Evolutionary conservation across 53 echinoderm and acorn worm genomes (phyloP).

Genomic region (Holothuria scabra): DNA sequence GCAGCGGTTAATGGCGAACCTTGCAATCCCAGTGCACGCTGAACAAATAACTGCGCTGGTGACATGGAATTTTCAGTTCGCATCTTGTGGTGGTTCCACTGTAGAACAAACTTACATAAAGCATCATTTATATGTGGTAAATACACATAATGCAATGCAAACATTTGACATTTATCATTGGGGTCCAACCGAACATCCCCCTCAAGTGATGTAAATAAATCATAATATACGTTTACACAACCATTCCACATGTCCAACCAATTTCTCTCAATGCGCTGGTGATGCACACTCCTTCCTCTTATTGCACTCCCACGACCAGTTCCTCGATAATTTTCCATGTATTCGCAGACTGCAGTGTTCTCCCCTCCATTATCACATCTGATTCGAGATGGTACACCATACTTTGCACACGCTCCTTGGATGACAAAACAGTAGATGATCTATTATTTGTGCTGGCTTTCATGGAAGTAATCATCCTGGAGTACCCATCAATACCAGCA

Average conservation of each 20-base stretch:
- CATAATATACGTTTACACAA: slow-evolving; percentile 29
- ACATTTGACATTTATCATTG: neutral
- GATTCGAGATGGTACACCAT: slow-evolving; percentile 52
- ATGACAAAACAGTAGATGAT: slow-evolving; percentile 33
- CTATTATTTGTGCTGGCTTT: slow-evolving; percentile 53
- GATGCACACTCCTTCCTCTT: slow-evolving; percentile 52
- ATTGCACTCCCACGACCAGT: slow-evolving; percentile 41
- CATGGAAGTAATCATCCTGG: slow-evolving; percentile 51
- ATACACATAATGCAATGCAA: slow-evolving; percentile 7
- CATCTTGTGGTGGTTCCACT: neutral
- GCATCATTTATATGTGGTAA: slow-evolving; percentile 3
- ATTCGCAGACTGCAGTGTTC: slow-evolving; percentile 44
- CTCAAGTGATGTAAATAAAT: slow-evolving; percentile 1
- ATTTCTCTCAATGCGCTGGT: slow-evolving; percentile 63
- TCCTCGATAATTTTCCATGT: slow-evolving; percentile 52
- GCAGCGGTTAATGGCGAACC: neutral
- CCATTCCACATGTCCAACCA: no score
- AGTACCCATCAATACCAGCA: slow-evolving; percentile 62
- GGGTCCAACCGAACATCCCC: neutral
- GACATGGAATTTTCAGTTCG: neutral
- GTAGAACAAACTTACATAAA: neutral
- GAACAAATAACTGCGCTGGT: neutral
- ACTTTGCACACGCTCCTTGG: slow-evolving; percentile 22
- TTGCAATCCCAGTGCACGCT: slow-evolving; percentile 5
- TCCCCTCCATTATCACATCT: slow-evolving; percentile 55